Conservation (phyloP, 2,888 invertebrate species). For the Hemithea aestivaria region DNA sequence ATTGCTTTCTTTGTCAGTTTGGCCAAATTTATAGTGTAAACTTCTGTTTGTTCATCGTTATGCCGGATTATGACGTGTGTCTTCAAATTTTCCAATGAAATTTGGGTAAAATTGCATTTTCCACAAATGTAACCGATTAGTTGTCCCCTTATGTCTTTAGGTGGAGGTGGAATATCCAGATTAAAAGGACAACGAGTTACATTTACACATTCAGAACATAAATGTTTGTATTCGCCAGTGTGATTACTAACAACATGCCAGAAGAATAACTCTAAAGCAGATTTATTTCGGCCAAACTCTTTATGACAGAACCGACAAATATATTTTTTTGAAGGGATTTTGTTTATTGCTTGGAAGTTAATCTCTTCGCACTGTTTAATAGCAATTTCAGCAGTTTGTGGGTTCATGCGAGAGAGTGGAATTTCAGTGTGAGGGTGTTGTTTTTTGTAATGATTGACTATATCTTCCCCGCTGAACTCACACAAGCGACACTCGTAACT, state of each 20-base stretch:
- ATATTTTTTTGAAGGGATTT: slow-evolving; percentile 54
- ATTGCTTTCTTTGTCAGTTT: slow-evolving; percentile 48
- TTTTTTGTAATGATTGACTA: slow-evolving; percentile 83
- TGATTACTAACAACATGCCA: slow-evolving; percentile 86
- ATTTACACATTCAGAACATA: slow-evolving; percentile 80
- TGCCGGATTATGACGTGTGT: slow-evolving; percentile 81
- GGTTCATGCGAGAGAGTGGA: slow-evolving; percentile 80
- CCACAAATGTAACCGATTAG: slow-evolving; percentile 82
- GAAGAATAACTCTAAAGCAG: slow-evolving; percentile 75
- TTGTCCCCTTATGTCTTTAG: slow-evolving; percentile 56
- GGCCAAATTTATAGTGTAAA: slow-evolving; percentile 61
- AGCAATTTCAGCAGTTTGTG: slow-evolving; percentile 71
- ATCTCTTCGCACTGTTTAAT: slow-evolving; percentile 73
- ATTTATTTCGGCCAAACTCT: slow-evolving; percentile 48
- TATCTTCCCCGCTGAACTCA: slow-evolving; percentile 75
- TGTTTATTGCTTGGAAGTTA: slow-evolving; percentile 53
- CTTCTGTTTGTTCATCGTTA: slow-evolving; percentile 64
- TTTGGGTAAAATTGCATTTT: slow-evolving; percentile 86
- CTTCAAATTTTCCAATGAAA: slow-evolving; percentile 79
- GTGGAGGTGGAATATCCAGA: slow-evolving; percentile 64
- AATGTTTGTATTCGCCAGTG: slow-evolving; percentile 87
- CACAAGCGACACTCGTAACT: slow-evolving; percentile 81
- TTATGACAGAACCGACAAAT: slow-evolving; percentile 64
- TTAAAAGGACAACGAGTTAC: slow-evolving; percentile 49
- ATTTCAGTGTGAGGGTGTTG: slow-evolving; percentile 82